A percentile compares a stretch with the other conserved stretches of the same genome.
Evolutionary conservation across 2,797 vertebrate genomes (phyloP).

Genomic region (Pangasius mekongensis): DNA sequence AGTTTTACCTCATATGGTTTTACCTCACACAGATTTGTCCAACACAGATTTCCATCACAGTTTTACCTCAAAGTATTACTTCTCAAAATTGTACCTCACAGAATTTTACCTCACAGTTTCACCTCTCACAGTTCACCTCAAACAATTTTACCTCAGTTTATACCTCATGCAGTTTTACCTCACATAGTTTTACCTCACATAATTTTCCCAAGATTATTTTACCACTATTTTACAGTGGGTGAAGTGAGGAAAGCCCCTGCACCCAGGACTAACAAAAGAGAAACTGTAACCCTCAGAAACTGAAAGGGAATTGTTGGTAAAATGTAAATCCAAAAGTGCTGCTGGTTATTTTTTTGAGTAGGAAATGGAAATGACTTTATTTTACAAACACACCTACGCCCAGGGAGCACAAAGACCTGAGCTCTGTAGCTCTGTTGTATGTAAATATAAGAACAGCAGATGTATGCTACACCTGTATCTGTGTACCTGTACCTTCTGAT

Average conservation of each 20-base stretch:
- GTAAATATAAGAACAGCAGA: background rate
- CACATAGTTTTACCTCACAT: background rate
- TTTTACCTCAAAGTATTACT: background rate
- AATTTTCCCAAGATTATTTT: background rate
- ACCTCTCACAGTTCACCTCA: background rate
- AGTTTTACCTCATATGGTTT: background rate
- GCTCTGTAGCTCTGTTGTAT: background rate
- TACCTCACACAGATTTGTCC: background rate
- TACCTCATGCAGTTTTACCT: background rate
- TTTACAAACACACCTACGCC: background rate
- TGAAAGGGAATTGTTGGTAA: background rate
- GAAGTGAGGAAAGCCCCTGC: background rate
- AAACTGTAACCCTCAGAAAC: background rate
- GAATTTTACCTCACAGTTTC: background rate
- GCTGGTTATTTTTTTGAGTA: background rate
- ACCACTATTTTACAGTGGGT: background rate
- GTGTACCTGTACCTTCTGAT: constrained; percentile 26
- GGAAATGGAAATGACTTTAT: background rate
- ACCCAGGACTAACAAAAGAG: background rate
- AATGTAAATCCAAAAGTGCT: background rate
- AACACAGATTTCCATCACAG: too few species aligned
- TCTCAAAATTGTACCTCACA: background rate
- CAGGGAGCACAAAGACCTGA: background rate
- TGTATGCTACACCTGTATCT: background rate
- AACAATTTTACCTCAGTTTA: background rate